Evolutionary conservation across 1,140 invertebrate species (phyloP).

Genomic region (Caenorhabditis brenneri): DNA sequence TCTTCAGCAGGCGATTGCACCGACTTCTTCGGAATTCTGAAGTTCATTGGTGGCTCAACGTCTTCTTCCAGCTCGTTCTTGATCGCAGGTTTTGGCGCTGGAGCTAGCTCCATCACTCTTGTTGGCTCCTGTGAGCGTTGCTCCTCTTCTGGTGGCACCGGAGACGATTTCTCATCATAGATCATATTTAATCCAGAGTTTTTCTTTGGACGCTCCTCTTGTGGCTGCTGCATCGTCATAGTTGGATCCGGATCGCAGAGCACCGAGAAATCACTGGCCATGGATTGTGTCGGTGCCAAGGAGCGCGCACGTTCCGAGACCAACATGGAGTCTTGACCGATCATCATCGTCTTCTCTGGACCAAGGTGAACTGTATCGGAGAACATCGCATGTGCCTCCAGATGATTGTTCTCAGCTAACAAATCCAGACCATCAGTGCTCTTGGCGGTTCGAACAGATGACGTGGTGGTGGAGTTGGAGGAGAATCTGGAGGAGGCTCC

Average conservation of each 20-base stretch:
- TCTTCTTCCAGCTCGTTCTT: not conserved
- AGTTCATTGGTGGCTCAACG: not conserved
- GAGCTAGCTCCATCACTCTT: too few relatives aligned
- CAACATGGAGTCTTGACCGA: not conserved
- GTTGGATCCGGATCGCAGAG: conserved; percentile 34
- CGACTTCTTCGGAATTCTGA: too few relatives aligned
- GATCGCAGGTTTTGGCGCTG: too few relatives aligned
- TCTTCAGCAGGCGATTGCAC: too few relatives aligned
- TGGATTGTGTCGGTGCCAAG: not conserved
- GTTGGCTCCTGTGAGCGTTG: too few relatives aligned
- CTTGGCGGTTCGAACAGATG: not conserved
- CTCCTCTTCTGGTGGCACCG: not conserved
- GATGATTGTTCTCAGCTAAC: conserved; percentile 20
- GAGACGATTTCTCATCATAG: conserved; percentile 14
- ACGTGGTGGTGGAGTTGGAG: not conserved
- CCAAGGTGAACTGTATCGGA: conserved; percentile 35
- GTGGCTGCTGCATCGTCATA: not conserved
- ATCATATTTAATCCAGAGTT: not conserved
- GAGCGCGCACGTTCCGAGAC: not conserved
- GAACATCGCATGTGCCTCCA: conserved; percentile 38
- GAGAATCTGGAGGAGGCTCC: not conserved
- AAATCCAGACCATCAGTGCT: not conserved
- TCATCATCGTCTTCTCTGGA: not conserved
- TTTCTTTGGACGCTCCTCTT: not conserved
- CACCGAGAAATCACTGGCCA: not conserved